phyloP scores from a whole-genome alignment of 2,888 invertebrate species.

The Ferdinandea cuprea region DNA sequence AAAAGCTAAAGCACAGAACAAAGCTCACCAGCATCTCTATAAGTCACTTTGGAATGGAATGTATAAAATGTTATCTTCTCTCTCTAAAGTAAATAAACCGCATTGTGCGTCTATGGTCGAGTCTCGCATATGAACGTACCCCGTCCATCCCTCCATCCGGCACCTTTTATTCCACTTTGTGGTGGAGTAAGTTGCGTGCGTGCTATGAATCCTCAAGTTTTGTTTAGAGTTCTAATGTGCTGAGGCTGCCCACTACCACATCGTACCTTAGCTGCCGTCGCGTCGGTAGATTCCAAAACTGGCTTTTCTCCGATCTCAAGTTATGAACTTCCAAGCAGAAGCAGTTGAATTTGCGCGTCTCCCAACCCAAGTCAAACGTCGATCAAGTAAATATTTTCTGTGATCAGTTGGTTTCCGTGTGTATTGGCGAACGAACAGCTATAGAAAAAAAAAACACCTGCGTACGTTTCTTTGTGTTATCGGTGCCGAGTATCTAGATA shows the following conservation, averaged over 20 bases:
- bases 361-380: constrained; percentile 67
- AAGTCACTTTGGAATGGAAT: constrained; percentile 43
- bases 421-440: constrained; percentile 56
- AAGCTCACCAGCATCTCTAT: constrained; percentile 46
- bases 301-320: constrained; percentile 50
- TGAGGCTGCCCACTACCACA: constrained; percentile 33
- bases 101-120: constrained; percentile 37
- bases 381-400: constrained; percentile 65
- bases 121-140: constrained; percentile 34
- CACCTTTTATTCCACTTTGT: neutral
- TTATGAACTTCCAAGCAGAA: constrained; percentile 42
- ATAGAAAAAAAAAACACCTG: constrained; percentile 52
- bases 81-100: constrained; percentile 41
- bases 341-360: constrained; percentile 53
- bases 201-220: constrained; percentile 51
- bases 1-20: constrained; percentile 14
- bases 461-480: constrained; percentile 10
- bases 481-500: constrained; percentile 38
- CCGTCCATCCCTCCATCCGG: neutral
- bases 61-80: constrained; percentile 40
- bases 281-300: constrained; percentile 38
- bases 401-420: constrained; percentile 69
- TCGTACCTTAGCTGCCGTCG: no score
- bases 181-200: constrained; percentile 20
- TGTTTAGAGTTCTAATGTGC: constrained; percentile 9